phyloP scores from a whole-genome alignment of 2,888 invertebrate genomes.

The Bombylius major region DNA sequence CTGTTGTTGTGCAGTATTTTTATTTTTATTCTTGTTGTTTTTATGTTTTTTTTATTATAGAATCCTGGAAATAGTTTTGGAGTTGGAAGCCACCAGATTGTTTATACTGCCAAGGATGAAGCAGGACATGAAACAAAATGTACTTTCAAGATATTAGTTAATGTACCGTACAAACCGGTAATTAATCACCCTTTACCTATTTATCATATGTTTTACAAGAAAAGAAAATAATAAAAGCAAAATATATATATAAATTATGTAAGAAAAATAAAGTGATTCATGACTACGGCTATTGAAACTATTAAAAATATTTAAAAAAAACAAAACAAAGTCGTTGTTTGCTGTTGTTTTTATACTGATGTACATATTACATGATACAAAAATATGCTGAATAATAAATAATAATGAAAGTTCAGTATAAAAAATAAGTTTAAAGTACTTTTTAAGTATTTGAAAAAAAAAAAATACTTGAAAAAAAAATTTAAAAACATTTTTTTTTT shows the following conservation, averaged over 20 bases:
- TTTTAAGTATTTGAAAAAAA: too few species aligned
- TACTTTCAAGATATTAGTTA: slow-evolving; percentile 29
- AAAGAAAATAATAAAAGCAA: neutral
- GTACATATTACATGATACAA: too few species aligned
- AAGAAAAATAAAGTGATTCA: neutral
- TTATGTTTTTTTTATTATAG: slow-evolving; percentile 22
- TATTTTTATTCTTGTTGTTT: neutral
- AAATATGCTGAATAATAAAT: too few species aligned
- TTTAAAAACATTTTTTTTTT: too few species aligned
- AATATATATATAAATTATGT: neutral
- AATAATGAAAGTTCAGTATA: too few species aligned
- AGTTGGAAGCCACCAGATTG: slow-evolving; percentile 37
- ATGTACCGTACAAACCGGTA: slow-evolving; percentile 11
- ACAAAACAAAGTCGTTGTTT: too few species aligned
- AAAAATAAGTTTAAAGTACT: too few species aligned
- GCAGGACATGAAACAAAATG: slow-evolving; percentile 39
- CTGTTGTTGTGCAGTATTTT: neutral
- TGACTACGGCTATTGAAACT: neutral
- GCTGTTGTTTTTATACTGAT: too few species aligned
- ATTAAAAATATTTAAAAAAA: neutral
- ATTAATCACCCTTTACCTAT: slow-evolving; percentile 14
- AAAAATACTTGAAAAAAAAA: too few species aligned
- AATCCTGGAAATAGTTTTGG: slow-evolving; percentile 36
- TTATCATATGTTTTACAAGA: slow-evolving; percentile 14
- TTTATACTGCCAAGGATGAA: slow-evolving; percentile 39